These are phyloP conservation scores for Felis chaus DNA, from an alignment of 2,113 vertebrate genomes.

Conservation along the genomic window DNA sequence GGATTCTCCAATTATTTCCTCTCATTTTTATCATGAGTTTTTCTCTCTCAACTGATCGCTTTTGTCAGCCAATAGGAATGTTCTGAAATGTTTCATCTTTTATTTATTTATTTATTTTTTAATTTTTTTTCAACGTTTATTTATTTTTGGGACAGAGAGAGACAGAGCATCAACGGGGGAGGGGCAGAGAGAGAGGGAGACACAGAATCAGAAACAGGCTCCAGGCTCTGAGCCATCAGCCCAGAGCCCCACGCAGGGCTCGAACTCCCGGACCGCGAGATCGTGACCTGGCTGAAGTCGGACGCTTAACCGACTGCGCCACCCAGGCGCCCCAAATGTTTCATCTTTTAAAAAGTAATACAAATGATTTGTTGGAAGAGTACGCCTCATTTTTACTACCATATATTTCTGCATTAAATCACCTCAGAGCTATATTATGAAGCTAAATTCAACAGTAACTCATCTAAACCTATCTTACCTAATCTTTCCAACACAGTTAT, in stretches of 20 bases:
- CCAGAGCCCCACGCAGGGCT: too few species aligned
- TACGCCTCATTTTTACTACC: neutral
- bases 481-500: neutral
- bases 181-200: too few species aligned
- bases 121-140: too few species aligned
- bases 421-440: neutral
- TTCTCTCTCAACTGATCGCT: neutral
- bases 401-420: neutral
- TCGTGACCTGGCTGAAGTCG: too few species aligned
- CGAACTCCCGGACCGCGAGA: too few species aligned
- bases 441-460: neutral
- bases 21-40: neutral
- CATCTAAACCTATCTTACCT: neutral
- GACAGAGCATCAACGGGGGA: too few species aligned
- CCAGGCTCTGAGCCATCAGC: too few species aligned
- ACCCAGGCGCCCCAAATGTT: too few species aligned
- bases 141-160: too few species aligned
- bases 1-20: neutral
- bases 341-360: neutral
- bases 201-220: too few species aligned
- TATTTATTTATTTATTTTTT: too few species aligned
- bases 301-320: too few species aligned
- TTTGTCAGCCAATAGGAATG: neutral
- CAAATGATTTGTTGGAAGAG: neutral
- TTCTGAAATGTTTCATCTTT: neutral